Evolutionary conservation across 2,888 invertebrate genomes (phyloP), one percentile per base, ranked within the genome.

Genomic region (Escarpia spicata): DNA sequence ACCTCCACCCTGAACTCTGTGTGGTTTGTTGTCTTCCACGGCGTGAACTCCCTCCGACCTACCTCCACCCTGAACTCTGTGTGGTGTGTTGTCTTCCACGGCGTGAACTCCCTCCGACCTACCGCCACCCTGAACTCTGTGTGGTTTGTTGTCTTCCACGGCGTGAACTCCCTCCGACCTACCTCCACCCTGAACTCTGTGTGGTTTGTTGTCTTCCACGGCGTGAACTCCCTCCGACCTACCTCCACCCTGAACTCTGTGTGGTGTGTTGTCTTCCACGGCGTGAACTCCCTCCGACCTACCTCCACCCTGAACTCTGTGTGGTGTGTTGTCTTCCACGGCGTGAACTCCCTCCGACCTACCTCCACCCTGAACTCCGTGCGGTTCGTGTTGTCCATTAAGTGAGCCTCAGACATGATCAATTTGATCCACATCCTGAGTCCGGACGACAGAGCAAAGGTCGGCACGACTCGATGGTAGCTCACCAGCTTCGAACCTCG

Each of bases 351-450:
- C 75, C 6, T 75, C 52, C 52, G 52, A n/a, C 75, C 75, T 75
- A 94, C 93, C 93, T 94, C 94, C 4, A 94, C 93, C 43, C 93
- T 93, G 92, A 94, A 94, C 43, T 94, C 94, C 2, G 94, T 94
- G 92, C 93, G 93, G 19, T 93, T 94, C 31, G 93, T 90, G 15
- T 91, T 93, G 91, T 94, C 93, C 91, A 92, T 37, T 19, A 93
- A 43, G 92, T 94, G 92, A 9, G 93, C 92, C 92, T 94, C 93
- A 26, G 94, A 93, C 94, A 94, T 94, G 91, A 93, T 94, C 52
- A 94, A 93, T 92, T 94, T 94, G 91, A 94, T 94, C 94, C 94
- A 94, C 94, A 94, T 94, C 37, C 94, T 45, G 43, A 94, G 92
- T 12, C 94, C 94, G 19, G 94, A 92, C 15, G 94, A 94, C 75